Evolutionary conservation across 1,140 invertebrate species (phyloP).

Genomic region (Lucilia cuprina): DNA sequence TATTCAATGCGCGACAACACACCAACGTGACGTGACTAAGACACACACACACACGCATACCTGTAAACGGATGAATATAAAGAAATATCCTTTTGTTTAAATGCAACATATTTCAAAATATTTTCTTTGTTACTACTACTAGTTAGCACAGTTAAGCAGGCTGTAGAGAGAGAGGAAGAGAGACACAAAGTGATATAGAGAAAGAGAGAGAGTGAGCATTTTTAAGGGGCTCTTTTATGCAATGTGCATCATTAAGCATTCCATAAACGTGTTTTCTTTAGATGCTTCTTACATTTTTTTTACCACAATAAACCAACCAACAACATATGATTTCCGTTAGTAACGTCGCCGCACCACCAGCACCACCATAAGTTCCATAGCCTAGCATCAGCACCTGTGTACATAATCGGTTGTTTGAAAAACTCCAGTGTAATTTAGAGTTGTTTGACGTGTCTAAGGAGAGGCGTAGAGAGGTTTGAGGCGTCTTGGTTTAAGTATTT

Average conservation of each 20-base stretch:
- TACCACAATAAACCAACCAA: neutral
- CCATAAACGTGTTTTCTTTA: constrained; percentile 9
- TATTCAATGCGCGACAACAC: neutral
- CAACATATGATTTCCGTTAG: constrained; percentile 11
- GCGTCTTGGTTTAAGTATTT: neutral
- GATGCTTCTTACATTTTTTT: neutral
- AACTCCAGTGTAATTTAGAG: neutral
- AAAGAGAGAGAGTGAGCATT: neutral
- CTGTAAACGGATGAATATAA: neutral
- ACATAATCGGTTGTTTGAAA: neutral
- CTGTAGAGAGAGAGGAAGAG: neutral
- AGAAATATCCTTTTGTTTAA: neutral
- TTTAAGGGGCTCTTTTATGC: neutral
- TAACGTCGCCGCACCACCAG: neutral
- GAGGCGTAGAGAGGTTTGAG: too few relatives aligned
- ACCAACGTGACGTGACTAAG: neutral
- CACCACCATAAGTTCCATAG: neutral
- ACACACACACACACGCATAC: neutral
- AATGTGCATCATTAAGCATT: neutral
- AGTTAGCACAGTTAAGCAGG: neutral
- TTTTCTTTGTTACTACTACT: neutral
- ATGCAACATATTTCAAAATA: neutral
- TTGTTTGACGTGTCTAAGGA: too few relatives aligned
- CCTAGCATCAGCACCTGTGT: neutral
- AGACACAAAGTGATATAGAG: neutral